Conservation (phyloP, 2,888 invertebrate genomes). For the Drosophila cognata region DNA sequence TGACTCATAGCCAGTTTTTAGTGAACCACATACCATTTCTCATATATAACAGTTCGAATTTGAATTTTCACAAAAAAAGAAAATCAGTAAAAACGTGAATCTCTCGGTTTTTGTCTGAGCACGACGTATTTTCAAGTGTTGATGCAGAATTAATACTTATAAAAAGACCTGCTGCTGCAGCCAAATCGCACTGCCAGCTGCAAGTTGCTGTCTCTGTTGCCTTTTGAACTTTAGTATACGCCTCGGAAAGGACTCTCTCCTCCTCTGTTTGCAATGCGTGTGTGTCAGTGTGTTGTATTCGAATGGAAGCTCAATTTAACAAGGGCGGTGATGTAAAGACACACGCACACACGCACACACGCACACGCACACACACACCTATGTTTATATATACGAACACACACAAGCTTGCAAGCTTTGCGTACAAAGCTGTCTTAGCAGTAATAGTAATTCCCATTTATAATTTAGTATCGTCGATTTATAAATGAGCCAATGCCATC, state of each 20-base stretch:
- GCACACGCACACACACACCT: background rate
- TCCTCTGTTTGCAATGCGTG: background rate
- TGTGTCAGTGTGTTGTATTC: background rate
- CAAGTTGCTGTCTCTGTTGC: constrained; percentile 31
- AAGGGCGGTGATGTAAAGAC: constrained; percentile 52
- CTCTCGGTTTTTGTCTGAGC: background rate
- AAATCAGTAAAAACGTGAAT: background rate
- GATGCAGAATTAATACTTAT: background rate
- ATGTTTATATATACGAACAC: background rate
- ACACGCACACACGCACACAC: constrained; percentile 2
- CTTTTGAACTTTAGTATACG: constrained; percentile 47
- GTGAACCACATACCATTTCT: background rate
- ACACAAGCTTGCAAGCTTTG: constrained; percentile 21
- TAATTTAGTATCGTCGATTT: constrained; percentile 76
- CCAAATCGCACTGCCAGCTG: constrained; percentile 47
- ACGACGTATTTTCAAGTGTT: background rate
- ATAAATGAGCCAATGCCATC: constrained; percentile 68
- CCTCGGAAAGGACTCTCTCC: background rate
- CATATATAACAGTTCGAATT: background rate
- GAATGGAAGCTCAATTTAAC: constrained; percentile 42
- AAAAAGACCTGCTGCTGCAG: constrained; percentile 8
- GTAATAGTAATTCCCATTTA: constrained; percentile 72
- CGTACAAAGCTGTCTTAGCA: constrained; percentile 34
- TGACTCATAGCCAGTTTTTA: background rate
- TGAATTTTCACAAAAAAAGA: background rate